Evolutionary conservation across 1,140 invertebrate species (phyloP).

Genomic region (Kradibia gibbosae): DNA sequence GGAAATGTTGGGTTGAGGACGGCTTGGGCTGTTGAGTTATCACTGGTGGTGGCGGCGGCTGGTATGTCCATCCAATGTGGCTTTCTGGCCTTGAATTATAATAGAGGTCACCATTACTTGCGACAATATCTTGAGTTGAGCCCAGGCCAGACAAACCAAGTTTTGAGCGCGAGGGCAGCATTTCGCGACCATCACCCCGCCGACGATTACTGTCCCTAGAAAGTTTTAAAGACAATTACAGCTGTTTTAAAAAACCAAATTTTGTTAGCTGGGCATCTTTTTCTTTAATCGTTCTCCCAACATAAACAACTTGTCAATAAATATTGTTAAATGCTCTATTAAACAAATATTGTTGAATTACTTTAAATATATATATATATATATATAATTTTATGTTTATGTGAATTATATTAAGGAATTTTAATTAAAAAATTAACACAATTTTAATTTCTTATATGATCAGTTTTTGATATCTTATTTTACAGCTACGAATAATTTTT

Average conservation of each 20-base stretch:
- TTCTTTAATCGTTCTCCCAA: too few species aligned
- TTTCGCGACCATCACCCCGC: constrained; percentile 81
- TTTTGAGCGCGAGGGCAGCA: constrained; percentile 81
- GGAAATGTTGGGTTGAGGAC: constrained; percentile 83
- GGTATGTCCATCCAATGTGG: constrained; percentile 72
- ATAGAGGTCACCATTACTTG: constrained; percentile 84
- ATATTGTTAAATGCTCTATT: too few species aligned
- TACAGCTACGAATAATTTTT: not conserved
- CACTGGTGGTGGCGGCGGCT: constrained; percentile 84
- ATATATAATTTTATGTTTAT: not conserved
- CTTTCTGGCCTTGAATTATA: constrained; percentile 82
- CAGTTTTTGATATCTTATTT: not conserved
- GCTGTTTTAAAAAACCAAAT: too few species aligned
- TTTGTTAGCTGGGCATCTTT: too few species aligned
- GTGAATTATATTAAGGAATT: not conserved
- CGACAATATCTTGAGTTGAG: constrained; percentile 70
- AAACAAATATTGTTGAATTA: too few species aligned
- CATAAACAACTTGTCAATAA: too few species aligned
- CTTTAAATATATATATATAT: too few species aligned
- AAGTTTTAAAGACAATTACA: too few species aligned
- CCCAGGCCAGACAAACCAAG: constrained; percentile 78
- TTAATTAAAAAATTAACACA: too few species aligned
- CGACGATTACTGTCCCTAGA: constrained; percentile 69
- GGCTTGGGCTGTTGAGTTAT: constrained; percentile 91
- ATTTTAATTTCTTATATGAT: not conserved